Evolutionary conservation across 2,113 vertebrate genomes (phyloP), one percentile per base, ranked within the genome.

Genomic region (Coturnix japonica): DNA sequence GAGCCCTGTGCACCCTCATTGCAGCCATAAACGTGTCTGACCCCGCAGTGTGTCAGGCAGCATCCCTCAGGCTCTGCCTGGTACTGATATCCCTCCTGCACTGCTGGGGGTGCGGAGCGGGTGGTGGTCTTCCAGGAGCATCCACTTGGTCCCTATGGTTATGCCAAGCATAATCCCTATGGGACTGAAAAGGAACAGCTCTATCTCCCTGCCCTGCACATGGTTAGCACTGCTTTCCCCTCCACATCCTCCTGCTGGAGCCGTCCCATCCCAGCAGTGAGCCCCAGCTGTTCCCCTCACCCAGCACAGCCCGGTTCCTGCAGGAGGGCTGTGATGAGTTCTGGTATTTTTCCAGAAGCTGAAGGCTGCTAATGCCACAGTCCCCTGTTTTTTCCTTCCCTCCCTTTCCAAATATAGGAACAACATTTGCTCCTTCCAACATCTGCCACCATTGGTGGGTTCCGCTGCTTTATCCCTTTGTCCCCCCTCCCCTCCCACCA

Each of bases 121-220:
- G 46, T 20, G 4, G 7, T 0, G 54, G 35, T 17, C 23, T 51
- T 35, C 28, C 9, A 0, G 51, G 17, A 51, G 6, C 14, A 3
- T 11, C 87, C 1, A 0, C 0, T 7, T 30, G 13, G 6, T 67
- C 57, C 41, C 33, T 28, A 7, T 1, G 0, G 35, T 66, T 14
- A 2, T 0, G 3, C 56, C 1, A 2, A 76, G 76, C 66, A 37
- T 22, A 37, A 4, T 47, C n/a, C n/a, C 17, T 1, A 0, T 0
- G 4, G 30, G 35, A 26, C 7, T 44, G 60, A n/a, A 30, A 2
- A 2, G 31, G 79, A 7, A 5, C 2, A 19, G 2, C 2, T 43
- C 8, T 5, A 91, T 49, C 33, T 54, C 31, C 19, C 31, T 0
- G 2, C 57, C 56, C 53, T 53, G 33, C 46, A 17, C 2, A 20